Conservation (phyloP, 2,888 invertebrate genomes). For the Eupithecia abbreviata region DNA sequence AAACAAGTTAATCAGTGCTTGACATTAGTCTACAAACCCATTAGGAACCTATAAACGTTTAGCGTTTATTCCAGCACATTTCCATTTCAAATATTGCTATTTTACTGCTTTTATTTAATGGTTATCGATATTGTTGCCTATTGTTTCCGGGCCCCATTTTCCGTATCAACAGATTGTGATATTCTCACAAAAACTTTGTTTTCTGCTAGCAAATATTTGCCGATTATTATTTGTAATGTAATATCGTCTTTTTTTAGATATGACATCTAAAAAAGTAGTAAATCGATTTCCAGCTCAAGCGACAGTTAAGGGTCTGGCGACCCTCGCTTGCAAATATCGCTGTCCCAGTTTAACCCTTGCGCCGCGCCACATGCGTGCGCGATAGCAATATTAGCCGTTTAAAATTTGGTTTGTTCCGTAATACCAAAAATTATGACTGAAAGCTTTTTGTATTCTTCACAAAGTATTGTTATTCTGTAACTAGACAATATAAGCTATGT, state of each 20-base stretch:
- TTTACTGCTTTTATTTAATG: constrained; percentile 19
- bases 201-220: neutral
- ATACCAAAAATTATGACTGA: too few relatives aligned
- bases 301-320: too few relatives aligned
- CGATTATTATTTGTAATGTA: neutral
- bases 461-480: too few relatives aligned
- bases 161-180: neutral
- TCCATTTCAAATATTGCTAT: constrained; percentile 22
- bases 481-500: too few relatives aligned
- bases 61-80: constrained; percentile 19
- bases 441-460: too few relatives aligned
- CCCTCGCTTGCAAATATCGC: too few relatives aligned
- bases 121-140: constrained; percentile 15
- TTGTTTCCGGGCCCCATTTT: constrained; percentile 12
- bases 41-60: constrained; percentile 16
- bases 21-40: constrained; percentile 9
- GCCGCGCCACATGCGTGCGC: too few relatives aligned
- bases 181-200: neutral
- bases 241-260: neutral
- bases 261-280: too few relatives aligned
- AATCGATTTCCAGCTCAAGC: too few relatives aligned
- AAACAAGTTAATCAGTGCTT: neutral
- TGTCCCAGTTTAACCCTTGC: too few relatives aligned
- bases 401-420: too few relatives aligned
- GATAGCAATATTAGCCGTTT: too few relatives aligned